Base-by-base conservation (phyloP, 2,113 vertebrate genomes). In the Cepphus grylle region DNA sequence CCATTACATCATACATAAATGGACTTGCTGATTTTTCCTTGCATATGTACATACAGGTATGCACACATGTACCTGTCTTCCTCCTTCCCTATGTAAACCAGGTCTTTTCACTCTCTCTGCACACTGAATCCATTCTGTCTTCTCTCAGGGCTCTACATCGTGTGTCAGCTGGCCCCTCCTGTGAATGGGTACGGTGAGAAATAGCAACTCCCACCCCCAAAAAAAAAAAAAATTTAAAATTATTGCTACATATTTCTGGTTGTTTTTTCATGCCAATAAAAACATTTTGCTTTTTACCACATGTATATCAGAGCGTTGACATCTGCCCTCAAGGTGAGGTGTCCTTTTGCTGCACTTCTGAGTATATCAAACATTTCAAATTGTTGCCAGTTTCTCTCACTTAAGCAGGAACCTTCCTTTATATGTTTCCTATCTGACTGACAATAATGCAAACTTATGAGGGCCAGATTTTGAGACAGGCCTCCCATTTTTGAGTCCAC, bases 271-370 rank as follows among this genome's bases (percentile, higher is more conserved):
- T 84, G 84, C 69, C 65, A 88, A 43, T 88, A 77, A 86, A 81
- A 95, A 76, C 27, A 88, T 93, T 90, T 85, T 87, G n/a, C 63
- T 78, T 96, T 94, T 86, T 86, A 81, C 36, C 49, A 76, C 3
- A 4, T 72, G 43, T 67, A 23, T 77, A 88, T 72, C 71, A 73
- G 27, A 88, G n/a, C 3, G 8, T 2, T 95, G 86, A 90, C 77
- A 67, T 95, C 72, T 97, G 89, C 91, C 86, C 81, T 94, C 67
- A 93, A 90, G 83, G 62, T 94, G 91, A 94, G 58, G 40, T 77
- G 77, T 90, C 69, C 52, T 95, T 87, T 96, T 80, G 55, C 50
- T 91, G 91, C 91, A 86, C 87, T 95, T 94, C 69, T 11, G 9
- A 70, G 40, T 73, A 16, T 81, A 94, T 86, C 70, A 93, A 94